A percentile compares a stretch with the other conserved stretches of the same genome.
Conservation (phyloP, 2,113 vertebrate species). For the Furnarius figulus region DNA sequence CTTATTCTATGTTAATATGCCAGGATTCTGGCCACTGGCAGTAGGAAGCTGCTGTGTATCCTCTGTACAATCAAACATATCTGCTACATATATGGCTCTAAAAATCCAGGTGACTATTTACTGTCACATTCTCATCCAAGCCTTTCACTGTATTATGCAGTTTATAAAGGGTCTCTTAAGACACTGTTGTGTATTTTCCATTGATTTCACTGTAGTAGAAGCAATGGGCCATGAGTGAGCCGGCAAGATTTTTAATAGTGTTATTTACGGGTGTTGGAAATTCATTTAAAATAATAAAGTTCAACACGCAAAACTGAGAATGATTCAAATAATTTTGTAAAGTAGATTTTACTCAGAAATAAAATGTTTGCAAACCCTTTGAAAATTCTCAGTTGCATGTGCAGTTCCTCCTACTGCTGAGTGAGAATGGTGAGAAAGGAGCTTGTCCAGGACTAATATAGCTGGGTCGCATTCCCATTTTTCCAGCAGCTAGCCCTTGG, state of each 20-base stretch:
- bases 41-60: not conserved
- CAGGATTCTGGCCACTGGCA: not conserved
- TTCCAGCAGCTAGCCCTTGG: not conserved
- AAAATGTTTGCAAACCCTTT: not conserved
- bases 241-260: not conserved
- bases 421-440: not conserved
- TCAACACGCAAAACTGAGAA: not conserved
- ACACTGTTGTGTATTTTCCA: not conserved
- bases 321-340: not conserved
- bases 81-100: not conserved
- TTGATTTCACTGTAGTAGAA: not conserved
- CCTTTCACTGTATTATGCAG: not conserved
- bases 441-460: not conserved
- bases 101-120: not conserved
- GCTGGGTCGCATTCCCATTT: not conserved
- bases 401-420: not conserved
- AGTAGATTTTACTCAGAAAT: not conserved
- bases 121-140: not conserved
- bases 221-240: not conserved
- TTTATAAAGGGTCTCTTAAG: not conserved
- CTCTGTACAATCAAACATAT: not conserved
- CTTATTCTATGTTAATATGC: not conserved
- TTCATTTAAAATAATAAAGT: not conserved
- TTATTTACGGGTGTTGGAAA: not conserved
- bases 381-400: not conserved